Base-by-base conservation (phyloP, 2,113 vertebrate species). In the Paracanthobrama guichenoti region DNA sequence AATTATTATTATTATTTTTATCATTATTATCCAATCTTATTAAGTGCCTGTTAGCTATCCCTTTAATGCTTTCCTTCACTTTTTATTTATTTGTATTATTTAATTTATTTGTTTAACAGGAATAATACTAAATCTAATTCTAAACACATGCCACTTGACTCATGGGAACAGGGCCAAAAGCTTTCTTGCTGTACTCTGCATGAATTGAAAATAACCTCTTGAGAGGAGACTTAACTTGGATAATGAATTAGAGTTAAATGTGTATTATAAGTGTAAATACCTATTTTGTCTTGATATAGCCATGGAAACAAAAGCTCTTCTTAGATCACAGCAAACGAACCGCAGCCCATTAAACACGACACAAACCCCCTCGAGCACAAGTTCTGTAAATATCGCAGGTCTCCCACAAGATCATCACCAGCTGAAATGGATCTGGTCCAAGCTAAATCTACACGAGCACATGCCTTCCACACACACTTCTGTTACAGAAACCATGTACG, bases 21-120 rank as follows among this genome's bases (percentile, higher is more conserved):
- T 91, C 91, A 87, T 91, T 92, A 86, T 91, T 91, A 91, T 92
- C 46, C 82, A 67, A 71, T 87, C 81, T 82, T 92, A 94, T 94
- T 93, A 94, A 94, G 94, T 95, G 94, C 94, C 94, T 95, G 94
- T 94, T 94, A 93, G 90, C 85, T 90, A 94, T 93, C 94, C 94
- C 94, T 95, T 95, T 95, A 95, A 94, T 91, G 81, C 57, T 71
- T 82, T 71, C 64, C 55, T 13, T 16, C 55, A 53, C 35, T 22
- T 57, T 42, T 67, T 73, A 14, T 53, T 16, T 42, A 28, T 10
- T 22, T 39, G 28, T 16, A 46, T 76, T 62, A 13, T 42, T 20
- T 0, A 11, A 46, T 77, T 44, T 1, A 3, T 71, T 35, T 48
- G 1, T 67, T 67, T 78, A 10, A 55, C n/a, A 46, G 24, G 22